Evolutionary conservation across 2,113 vertebrate species (phyloP).

Genomic region (Phyllostomus hastatus): DNA sequence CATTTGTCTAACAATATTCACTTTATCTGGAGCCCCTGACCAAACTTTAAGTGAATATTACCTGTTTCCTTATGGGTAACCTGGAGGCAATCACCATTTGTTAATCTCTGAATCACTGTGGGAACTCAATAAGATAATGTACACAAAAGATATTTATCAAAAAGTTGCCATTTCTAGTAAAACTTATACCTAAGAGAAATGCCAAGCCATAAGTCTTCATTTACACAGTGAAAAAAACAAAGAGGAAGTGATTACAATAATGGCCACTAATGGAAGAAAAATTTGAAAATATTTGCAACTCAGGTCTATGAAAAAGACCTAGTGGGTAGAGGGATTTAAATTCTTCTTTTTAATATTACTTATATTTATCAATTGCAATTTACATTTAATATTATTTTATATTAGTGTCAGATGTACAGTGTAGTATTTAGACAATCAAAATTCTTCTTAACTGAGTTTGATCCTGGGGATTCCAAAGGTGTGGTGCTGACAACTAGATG

Average conservation of each 20-base stretch:
- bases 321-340: neutral
- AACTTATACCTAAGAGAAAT: neutral
- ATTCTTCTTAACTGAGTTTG: neutral
- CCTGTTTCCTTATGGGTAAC: neutral
- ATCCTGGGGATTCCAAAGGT: too few species aligned
- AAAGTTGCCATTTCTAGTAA: neutral
- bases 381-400: neutral
- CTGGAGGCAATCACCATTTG: neutral
- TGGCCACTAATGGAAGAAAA: neutral
- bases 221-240: neutral
- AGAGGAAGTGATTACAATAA: neutral
- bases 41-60: neutral
- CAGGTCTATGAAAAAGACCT: neutral
- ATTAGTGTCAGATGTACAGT: neutral
- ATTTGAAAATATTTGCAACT: neutral
- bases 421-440: neutral
- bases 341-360: neutral
- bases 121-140: neutral
- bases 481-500: too few species aligned
- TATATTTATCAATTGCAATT: neutral
- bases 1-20: neutral
- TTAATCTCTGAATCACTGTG: neutral
- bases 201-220: neutral
- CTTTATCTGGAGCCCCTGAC: slow-evolving; percentile 18
- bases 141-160: neutral